Evolutionary conservation across 2,888 invertebrate genomes (phyloP), one percentile per base, ranked within the genome.

Genomic region (Chymomyza procnemis): DNA sequence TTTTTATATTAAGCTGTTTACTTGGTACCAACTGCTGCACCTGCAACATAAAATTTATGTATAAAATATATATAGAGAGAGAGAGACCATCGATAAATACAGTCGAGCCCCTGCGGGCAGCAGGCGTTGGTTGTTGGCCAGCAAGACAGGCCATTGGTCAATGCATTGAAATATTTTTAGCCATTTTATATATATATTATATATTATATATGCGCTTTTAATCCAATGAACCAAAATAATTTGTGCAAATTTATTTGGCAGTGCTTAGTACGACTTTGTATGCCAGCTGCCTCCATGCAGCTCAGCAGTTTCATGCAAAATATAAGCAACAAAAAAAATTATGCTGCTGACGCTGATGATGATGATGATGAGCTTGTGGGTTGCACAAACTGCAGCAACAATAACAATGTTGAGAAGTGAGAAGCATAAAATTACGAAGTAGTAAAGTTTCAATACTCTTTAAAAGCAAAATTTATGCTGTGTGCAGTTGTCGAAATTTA

Each of bases 171-270:
- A n/a, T 21, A 55, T 75, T 78, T 75, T 63, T 30, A 18, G 52
- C 16, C 19, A 18, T 61, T 61, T 61, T 61, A 22, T 54, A 54
- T 61, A 61, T n/a, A n/a, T n/a, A n/a, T n/a, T n/a, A n/a, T n/a
- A n/a, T n/a, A n/a, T n/a, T n/a, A n/a, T n/a, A n/a, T 69, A 71
- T 65, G 66, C 66, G 56, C 73, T 75, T 80, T 81, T 81, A 88
- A 85, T 83, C 88, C 85, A 72, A 76, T 79, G 72, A 73, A 64
- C 87, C 71, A 80, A 78, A 79, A 88, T 88, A 89, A 88, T 88
- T 87, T 88, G 85, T 79, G 74, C 68, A 88, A 75, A 88, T 88
- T 80, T 87, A 88, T 85, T 78, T 87, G 74, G 67, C 73, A 74
- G 74, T 79, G 85, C 73, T 83, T 86, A 86, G 88, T 48, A 4